A percentile compares a stretch with the other conserved stretches of the same genome.
Evolutionary conservation across 2,113 vertebrate species (phyloP).

Genomic region (Canis aureus): DNA sequence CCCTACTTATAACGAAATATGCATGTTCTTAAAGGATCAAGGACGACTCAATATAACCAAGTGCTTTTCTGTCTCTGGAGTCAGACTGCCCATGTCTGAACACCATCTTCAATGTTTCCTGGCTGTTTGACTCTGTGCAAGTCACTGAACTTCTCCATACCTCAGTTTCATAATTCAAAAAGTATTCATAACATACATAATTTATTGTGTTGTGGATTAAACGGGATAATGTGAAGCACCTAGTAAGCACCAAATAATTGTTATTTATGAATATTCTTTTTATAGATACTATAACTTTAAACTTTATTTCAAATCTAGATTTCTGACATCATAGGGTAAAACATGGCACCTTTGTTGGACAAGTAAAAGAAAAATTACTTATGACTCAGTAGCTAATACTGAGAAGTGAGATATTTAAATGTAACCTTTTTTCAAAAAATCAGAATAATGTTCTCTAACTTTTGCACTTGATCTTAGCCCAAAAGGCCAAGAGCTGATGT

Average conservation of each 20-base stretch:
- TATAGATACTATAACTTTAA: background rate
- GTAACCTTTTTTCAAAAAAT: background rate
- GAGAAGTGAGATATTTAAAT: background rate
- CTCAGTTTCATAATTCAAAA: background rate
- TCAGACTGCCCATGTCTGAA: background rate
- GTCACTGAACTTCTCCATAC: background rate
- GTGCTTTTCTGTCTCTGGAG: background rate
- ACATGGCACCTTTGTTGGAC: background rate
- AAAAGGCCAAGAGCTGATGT: background rate
- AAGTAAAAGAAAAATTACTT: background rate
- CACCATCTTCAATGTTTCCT: background rate
- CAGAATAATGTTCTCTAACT: background rate
- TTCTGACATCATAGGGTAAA: background rate
- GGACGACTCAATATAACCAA: background rate
- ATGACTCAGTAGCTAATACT: background rate
- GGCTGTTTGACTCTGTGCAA: background rate
- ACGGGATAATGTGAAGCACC: background rate
- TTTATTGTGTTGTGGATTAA: background rate
- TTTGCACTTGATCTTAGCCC: background rate
- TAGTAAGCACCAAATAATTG: background rate
- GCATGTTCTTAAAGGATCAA: background rate
- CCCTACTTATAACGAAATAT: rapidly evolving
- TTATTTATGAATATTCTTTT: background rate
- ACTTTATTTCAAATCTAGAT: background rate
- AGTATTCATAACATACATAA: background rate